A percentile compares a stretch with the other conserved stretches of the same genome.
phyloP scores from a whole-genome alignment of 2,113 vertebrate species.

The Arizona elegans region DNA sequence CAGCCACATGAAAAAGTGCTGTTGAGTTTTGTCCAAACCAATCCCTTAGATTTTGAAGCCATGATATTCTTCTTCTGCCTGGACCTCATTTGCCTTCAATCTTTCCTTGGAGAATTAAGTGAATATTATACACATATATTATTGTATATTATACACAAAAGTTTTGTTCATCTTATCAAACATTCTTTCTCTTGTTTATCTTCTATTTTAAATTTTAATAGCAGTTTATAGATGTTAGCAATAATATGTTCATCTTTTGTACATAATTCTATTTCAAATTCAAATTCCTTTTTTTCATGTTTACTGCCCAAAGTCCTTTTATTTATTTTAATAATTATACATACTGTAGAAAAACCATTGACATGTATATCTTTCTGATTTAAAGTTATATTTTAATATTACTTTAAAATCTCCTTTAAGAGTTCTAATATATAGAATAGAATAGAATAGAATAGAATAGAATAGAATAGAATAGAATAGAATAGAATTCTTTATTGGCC shows the following conservation, averaged over 20 bases:
- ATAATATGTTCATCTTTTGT: background rate
- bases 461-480: too few species aligned
- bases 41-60: too few species aligned
- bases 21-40: too few species aligned
- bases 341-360: background rate
- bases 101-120: too few species aligned
- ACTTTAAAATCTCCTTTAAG: too few species aligned
- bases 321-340: background rate
- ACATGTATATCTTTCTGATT: background rate
- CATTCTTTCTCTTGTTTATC: background rate
- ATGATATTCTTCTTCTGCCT: too few species aligned
- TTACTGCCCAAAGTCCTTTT: background rate
- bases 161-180: background rate
- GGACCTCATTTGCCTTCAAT: too few species aligned
- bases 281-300: background rate
- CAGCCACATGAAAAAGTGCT: too few species aligned
- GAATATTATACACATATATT: too few species aligned
- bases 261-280: background rate
- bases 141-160: background rate
- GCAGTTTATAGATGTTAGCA: background rate
- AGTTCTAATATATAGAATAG: background rate
- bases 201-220: background rate
- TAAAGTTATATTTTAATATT: too few species aligned
- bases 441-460: too few species aligned
- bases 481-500: too few species aligned